phyloP scores from a whole-genome alignment of 2,797 vertebrate genomes.

The Apogon hyalosoma region DNA sequence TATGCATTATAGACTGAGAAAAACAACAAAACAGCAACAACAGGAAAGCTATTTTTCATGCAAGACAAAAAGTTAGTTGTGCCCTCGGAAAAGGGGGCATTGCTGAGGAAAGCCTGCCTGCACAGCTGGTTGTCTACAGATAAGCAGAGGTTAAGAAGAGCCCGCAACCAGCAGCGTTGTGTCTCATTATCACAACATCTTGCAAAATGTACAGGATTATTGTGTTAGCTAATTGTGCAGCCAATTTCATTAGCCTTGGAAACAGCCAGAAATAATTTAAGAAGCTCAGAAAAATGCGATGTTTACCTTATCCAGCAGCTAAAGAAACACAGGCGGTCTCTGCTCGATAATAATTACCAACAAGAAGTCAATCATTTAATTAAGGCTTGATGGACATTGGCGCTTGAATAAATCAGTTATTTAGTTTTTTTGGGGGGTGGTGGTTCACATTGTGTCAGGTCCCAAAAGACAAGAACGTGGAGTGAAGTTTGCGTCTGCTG shows the following conservation, averaged over 20 bases:
- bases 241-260: constrained; percentile 7
- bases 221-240: constrained; percentile 36
- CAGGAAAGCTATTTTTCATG: neutral
- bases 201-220: constrained; percentile 20
- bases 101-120: neutral
- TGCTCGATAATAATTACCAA: constrained; percentile 1
- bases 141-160: constrained; percentile 48
- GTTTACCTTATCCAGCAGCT: neutral
- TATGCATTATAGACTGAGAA: neutral
- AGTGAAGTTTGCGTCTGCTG: constrained; percentile 1
- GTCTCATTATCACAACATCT: constrained; percentile 35
- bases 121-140: constrained; percentile 52
- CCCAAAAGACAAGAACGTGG: neutral
- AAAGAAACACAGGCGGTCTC: neutral
- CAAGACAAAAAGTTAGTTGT: neutral
- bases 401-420: neutral
- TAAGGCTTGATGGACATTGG: constrained; percentile 8
- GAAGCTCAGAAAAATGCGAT: neutral
- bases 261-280: constrained; percentile 10
- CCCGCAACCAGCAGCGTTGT: constrained; percentile 4
- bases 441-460: neutral
- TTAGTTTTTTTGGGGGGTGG: neutral
- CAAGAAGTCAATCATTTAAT: constrained; percentile 1
- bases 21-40: neutral
- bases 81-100: neutral